Base-by-base conservation (phyloP, 2,888 invertebrate genomes). In the Drosophila mimetica region DNA sequence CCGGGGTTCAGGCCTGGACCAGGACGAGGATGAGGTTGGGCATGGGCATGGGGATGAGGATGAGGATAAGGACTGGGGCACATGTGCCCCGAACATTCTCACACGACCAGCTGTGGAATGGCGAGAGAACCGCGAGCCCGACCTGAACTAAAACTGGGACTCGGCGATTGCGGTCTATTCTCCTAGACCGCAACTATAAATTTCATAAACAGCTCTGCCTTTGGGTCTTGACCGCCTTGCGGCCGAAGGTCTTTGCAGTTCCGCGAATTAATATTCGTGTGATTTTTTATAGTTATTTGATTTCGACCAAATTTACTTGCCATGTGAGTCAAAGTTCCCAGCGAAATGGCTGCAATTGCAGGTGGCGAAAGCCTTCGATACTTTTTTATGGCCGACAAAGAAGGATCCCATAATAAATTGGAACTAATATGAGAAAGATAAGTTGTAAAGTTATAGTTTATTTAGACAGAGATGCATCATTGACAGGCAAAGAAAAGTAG, bases 191-290 rank as follows among this genome's bases (percentile, higher is more conserved):
- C 86, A 83, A 82, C 88, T 86, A 85, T 85, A 85, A 85, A 85
- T 85, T 85, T 79, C 52, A 69, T 76, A 76, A 74, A 85, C 54
- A 77, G 67, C 74, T 63, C 44, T 50, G 41, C 37, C 39, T 39
- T 52, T 30, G 46, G 28, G 22, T 39, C 42, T 55, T 25, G 34
- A 9, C 44, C 42, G 37, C 48, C 52, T 58, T 48, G 16, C 47
- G 46, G 50, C 53, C 39, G 55, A 89, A 88, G 89, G 89, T 81
- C 89, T 89, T 82, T 75, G 79, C 74, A 79, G 76, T 89, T 89
- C 90, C 77, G 59, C 84, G 90, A 89, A 89, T 87, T 88, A 90
- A 86, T 86, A 87, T 88, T 89, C 89, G 89, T 89, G 88, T 85
- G 90, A 89, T 89, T 87, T 80, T 88, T 89, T 89, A 89, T 89